A percentile compares a stretch with the other conserved stretches of the same genome.
Evolutionary conservation across 2,113 vertebrate species (phyloP).

Genomic region (Axis porcinus): DNA sequence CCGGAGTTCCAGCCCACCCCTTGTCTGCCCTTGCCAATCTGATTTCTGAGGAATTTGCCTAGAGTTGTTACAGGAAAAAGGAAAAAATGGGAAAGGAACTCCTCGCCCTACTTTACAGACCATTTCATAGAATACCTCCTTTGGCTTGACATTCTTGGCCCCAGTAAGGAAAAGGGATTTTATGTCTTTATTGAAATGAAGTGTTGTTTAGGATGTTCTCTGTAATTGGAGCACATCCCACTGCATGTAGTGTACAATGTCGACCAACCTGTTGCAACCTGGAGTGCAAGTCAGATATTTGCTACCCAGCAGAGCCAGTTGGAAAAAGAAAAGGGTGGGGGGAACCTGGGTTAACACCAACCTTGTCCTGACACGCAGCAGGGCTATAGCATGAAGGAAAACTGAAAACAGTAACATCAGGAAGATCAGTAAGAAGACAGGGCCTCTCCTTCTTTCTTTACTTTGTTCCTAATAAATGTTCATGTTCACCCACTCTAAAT

Average conservation of each 20-base stretch:
- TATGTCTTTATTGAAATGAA: slow-evolving; percentile 22
- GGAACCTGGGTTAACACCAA: slow-evolving; percentile 32
- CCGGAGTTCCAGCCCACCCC: slow-evolving; percentile 56
- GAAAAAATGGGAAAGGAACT: not conserved
- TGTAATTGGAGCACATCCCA: slow-evolving; percentile 47
- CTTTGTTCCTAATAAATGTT: slow-evolving; percentile 62
- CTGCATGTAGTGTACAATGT: slow-evolving; percentile 16
- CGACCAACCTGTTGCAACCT: slow-evolving; percentile 50
- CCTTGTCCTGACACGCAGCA: slow-evolving; percentile 63
- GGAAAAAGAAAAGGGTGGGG: slow-evolving; percentile 28
- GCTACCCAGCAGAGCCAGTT: not conserved
- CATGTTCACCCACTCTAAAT: slow-evolving; percentile 44
- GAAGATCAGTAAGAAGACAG: slow-evolving; percentile 51
- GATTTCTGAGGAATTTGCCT: slow-evolving; percentile 72
- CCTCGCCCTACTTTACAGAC: slow-evolving; percentile 18
- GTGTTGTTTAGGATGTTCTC: slow-evolving; percentile 23
- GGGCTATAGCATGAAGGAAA: slow-evolving; percentile 30
- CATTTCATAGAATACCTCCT: slow-evolving; percentile 33
- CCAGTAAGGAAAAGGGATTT: not conserved
- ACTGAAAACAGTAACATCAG: slow-evolving; percentile 56
- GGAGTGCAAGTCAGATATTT: slow-evolving; percentile 58
- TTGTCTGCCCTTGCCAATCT: slow-evolving; percentile 61
- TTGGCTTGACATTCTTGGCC: not conserved
- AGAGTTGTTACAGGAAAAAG: not conserved
- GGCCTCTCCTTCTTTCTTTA: slow-evolving; percentile 47